Conservation (phyloP, 2,113 vertebrate genomes). For the Anser cygnoides region DNA sequence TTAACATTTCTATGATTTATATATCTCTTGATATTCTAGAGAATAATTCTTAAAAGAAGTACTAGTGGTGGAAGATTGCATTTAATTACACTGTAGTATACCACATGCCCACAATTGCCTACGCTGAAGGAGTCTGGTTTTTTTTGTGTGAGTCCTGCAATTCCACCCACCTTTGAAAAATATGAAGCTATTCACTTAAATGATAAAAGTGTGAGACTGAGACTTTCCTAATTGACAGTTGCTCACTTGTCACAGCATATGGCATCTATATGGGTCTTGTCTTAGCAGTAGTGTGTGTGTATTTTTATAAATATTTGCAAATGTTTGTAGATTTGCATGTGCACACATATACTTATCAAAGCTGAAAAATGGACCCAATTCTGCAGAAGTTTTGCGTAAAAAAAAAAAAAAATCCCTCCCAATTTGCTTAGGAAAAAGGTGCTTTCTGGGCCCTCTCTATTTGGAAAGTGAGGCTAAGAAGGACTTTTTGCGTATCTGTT, state of each 20-base stretch:
- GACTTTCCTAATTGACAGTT: not conserved
- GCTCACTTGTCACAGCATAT: not conserved
- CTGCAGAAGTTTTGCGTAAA: not conserved
- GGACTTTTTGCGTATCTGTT: not conserved
- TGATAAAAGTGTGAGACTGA: not conserved
- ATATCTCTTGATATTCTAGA: not conserved
- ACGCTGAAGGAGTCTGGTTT: accelerated
- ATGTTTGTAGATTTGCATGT: not conserved
- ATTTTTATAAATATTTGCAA: not conserved
- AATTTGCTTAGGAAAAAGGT: not conserved
- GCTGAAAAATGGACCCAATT: not conserved
- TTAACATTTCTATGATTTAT: not conserved
- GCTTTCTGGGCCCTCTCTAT: not conserved
- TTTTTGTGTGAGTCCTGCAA: not conserved
- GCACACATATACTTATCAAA: not conserved
- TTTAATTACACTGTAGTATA: not conserved
- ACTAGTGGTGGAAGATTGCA: not conserved
- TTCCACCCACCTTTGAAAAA: not conserved
- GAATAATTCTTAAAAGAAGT: not conserved
- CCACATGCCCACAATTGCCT: accelerated
- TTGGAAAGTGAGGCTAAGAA: not conserved
- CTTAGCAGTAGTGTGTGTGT: not conserved
- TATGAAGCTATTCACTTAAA: not conserved
- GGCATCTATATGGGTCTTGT: not conserved
- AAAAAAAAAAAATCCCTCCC: not conserved